These are phyloP conservation scores for Falco rusticolus DNA, from an alignment of 2,797 vertebrate genomes.

Conservation along the genomic window DNA sequence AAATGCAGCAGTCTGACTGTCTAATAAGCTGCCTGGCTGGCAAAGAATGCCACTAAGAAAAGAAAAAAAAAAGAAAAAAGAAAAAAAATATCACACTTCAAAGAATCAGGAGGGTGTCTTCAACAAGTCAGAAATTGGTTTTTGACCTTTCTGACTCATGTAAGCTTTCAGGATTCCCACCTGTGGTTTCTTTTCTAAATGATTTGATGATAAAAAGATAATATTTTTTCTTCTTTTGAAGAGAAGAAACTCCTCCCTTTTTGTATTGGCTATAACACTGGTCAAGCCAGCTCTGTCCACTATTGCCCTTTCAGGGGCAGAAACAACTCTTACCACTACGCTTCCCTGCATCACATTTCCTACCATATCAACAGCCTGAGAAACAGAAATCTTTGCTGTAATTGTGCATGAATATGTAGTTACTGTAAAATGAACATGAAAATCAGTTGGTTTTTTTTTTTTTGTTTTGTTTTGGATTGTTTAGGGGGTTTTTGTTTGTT, in stretches of 20 bases:
- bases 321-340: not conserved
- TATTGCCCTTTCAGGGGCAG: not conserved
- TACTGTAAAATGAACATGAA: not conserved
- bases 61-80: not conserved
- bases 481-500: not conserved
- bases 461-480: not conserved
- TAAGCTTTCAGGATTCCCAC: slow-evolving; percentile 64
- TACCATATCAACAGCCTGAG: not conserved
- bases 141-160: slow-evolving; percentile 65
- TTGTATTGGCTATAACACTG: not conserved
- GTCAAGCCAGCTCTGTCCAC: not conserved
- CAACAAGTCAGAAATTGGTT: slow-evolving; percentile 66
- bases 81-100: slow-evolving; percentile 4
- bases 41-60: not conserved
- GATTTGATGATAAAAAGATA: slow-evolving; percentile 60
- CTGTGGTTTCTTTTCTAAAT: slow-evolving; percentile 67
- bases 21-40: slow-evolving; percentile 41
- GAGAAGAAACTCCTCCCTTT: slow-evolving; percentile 49
- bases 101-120: slow-evolving; percentile 67
- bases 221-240: slow-evolving; percentile 55
- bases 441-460: not conserved
- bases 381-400: not conserved
- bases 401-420: not conserved
- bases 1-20: slow-evolving; percentile 10
- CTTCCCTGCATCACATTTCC: not conserved